Base-by-base conservation (phyloP, 2,888 invertebrate species). In the Eurois occulta region DNA sequence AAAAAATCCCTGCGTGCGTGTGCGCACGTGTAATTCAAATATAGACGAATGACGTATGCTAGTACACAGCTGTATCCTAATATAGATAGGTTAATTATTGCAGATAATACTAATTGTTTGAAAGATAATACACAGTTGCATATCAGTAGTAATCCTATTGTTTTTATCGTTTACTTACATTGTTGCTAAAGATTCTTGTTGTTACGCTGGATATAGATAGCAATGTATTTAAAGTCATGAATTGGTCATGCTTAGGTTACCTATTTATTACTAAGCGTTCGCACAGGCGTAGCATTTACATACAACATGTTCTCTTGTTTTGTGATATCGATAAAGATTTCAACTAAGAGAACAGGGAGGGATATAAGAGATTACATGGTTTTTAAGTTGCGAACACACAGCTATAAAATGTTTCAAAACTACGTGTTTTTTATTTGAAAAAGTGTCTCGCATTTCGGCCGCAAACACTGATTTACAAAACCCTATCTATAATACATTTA, bases 91-190 rank as follows among this genome's bases (percentile, higher is more conserved):
- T 85, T 77, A 74, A 82, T 84, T 71, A 74, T 69, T 72, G 11
- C 68, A 18, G 83, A 85, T 82, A 74, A 78, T 18, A 48, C 24
- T 28, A 81, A 75, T 76, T 65, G 72, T 62, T 24, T 87, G 85
- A 81, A 85, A 82, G 88, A 87, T 88, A 84, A 73, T 48, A 68
- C 32, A 75, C 64, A 73, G n/a, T 60, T 65, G 76, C 38, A 35
- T 78, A 85, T 83, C 83, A 28, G n/a, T 62, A 8, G 11, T 77
- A 82, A 86, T 83, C 79, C 71, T 75, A 77, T 84, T 72, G 67
- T 75, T 60, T 68, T 80, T 81, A 86, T 86, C 77, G 32, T 64
- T 65, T 35, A 71, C 72, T 65, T 38, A 71, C 72, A 77, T 60
- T 64, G 83, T 81, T 84, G 73, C 77, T 75, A 62, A 41, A 73